Evolutionary conservation across 2,888 invertebrate species (phyloP).

Genomic region (Eristalinus sepulchralis): DNA sequence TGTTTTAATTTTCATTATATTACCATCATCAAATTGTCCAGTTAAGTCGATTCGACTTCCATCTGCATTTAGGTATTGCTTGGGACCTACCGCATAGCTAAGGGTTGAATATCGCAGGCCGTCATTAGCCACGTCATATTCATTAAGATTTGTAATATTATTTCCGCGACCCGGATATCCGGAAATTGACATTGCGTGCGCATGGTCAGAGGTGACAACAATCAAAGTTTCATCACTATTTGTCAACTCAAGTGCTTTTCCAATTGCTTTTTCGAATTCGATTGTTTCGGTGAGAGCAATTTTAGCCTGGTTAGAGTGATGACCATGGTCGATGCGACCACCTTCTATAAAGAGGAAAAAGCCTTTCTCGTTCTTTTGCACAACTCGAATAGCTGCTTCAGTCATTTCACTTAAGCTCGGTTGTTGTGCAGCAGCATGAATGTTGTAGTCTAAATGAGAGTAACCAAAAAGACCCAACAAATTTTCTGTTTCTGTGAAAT

Average conservation of each 20-base stretch:
- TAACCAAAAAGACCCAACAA: constrained; percentile 83
- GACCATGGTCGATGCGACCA: constrained; percentile 88
- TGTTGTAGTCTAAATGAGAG: constrained; percentile 82
- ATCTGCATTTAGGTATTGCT: constrained; percentile 74
- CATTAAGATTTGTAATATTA: constrained; percentile 82
- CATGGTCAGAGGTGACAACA: constrained; percentile 90
- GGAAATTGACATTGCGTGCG: constrained; percentile 87
- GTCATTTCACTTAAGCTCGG: constrained; percentile 87
- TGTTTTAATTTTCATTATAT: not conserved
- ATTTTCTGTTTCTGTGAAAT: constrained; percentile 81
- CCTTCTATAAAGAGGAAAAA: constrained; percentile 84
- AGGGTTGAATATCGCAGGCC: constrained; percentile 84
- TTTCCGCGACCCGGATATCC: constrained; percentile 86
- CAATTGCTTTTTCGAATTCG: constrained; percentile 87
- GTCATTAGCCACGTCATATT: constrained; percentile 73
- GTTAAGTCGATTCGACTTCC: constrained; percentile 75
- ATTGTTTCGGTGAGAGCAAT: constrained; percentile 89
- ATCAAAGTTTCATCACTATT: constrained; percentile 87
- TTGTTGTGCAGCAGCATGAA: constrained; percentile 81
- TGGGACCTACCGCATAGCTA: constrained; percentile 88
- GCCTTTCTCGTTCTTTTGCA: constrained; percentile 83
- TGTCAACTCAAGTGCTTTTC: constrained; percentile 84
- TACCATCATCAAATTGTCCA: constrained; percentile 14
- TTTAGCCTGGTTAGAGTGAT: constrained; percentile 85
- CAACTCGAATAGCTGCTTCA: constrained; percentile 83